Conservation (phyloP, 2,888 invertebrate species). For the Rhopalosiphum nymphaeae region DNA sequence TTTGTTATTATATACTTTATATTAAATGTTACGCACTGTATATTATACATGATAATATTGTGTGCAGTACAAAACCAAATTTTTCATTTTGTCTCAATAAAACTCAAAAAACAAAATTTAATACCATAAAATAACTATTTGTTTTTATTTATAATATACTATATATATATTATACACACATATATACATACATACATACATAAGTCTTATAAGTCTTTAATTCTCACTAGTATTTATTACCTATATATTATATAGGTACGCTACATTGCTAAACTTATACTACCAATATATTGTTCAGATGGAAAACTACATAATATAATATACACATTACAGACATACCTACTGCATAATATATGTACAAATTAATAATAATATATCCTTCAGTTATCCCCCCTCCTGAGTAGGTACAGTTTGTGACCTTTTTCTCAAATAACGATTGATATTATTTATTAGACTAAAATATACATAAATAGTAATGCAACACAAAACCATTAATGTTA, state of each 20-base stretch:
- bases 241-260: not conserved
- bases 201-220: not conserved
- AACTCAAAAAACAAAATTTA: constrained; percentile 4
- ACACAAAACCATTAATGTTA: not conserved
- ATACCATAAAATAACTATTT: not conserved
- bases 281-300: not conserved
- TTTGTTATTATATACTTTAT: not conserved
- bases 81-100: constrained; percentile 2
- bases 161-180: no score
- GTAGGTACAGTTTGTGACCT: not conserved
- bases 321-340: not conserved
- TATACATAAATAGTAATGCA: not conserved
- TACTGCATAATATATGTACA: not conserved
- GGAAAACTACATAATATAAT: not conserved
- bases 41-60: not conserved
- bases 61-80: not conserved
- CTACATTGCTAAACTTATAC: not conserved
- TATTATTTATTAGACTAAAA: not conserved
- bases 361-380: not conserved
- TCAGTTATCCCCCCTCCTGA: not conserved
- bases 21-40: not conserved
- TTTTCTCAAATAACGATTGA: not conserved
- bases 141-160: not conserved
- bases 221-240: not conserved
- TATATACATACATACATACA: not conserved